Evolutionary conservation across 2,888 invertebrate species (phyloP).

Genomic region (Lacanobia wlatinum): DNA sequence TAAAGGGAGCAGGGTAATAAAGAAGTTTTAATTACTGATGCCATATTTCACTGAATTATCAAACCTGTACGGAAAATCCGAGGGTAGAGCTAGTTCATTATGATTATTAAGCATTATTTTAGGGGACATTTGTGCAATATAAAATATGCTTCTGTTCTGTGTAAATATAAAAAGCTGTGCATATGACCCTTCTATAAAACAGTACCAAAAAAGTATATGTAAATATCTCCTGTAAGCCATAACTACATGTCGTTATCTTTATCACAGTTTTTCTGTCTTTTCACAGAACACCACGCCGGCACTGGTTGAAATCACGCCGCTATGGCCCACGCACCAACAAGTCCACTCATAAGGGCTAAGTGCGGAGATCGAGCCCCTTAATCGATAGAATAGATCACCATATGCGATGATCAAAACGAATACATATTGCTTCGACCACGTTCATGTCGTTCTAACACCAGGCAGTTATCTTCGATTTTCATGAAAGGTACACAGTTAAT

Average conservation of each 20-base stretch:
- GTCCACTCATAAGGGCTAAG: no score
- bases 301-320: no score
- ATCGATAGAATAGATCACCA: neutral
- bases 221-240: neutral
- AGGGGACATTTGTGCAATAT: no score
- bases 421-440: neutral
- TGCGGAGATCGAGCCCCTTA: no score
- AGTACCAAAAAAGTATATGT: no score
- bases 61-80: constrained; percentile 36
- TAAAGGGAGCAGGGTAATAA: constrained; percentile 57
- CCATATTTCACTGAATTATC: constrained; percentile 63
- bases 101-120: constrained; percentile 31
- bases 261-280: neutral
- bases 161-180: no score
- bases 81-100: constrained; percentile 44
- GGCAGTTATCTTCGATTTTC: neutral
- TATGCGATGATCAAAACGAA: neutral
- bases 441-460: neutral
- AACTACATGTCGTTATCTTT: neutral
- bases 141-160: no score
- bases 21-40: constrained; percentile 66
- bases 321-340: no score
- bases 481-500: neutral
- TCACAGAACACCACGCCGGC: neutral
- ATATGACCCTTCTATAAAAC: no score